These are phyloP conservation scores for Telmatochromis sp. DNA, from an alignment of 2,113 vertebrate species.

Conservation along the genomic window DNA sequence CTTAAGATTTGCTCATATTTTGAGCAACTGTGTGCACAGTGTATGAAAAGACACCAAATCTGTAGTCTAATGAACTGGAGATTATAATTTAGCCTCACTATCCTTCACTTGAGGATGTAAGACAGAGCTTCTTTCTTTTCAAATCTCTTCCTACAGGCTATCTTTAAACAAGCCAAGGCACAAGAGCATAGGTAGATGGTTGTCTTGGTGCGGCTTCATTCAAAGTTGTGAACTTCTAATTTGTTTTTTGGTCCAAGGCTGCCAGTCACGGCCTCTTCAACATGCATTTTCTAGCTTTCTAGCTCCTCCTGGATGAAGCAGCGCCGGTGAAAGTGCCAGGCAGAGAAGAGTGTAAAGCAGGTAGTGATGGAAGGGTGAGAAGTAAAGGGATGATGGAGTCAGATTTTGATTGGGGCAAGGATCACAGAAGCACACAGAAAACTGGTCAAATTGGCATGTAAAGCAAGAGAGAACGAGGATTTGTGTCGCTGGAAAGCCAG, in stretches of 20 bases:
- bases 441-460: background rate
- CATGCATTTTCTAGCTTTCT: constrained; percentile 25
- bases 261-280: constrained; percentile 19
- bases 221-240: constrained; percentile 42
- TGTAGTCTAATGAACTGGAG: background rate
- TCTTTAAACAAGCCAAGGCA: constrained; percentile 5
- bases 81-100: constrained; percentile 1
- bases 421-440: background rate
- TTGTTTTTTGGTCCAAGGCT: constrained; percentile 23
- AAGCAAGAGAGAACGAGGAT: background rate
- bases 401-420: background rate
- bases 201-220: constrained; percentile 37
- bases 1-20: background rate
- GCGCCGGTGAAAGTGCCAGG: background rate
- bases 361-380: background rate
- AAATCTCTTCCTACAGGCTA: constrained; percentile 19
- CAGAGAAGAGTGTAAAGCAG: background rate
- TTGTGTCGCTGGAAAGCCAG: background rate
- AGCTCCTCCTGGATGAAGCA: background rate
- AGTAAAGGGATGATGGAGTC: background rate
- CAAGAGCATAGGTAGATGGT: background rate
- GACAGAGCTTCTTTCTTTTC: constrained; percentile 5
- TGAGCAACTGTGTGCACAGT: background rate
- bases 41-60: background rate
- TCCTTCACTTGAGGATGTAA: background rate